A percentile compares a stretch with the other conserved stretches of the same genome.
Conservation (phyloP, 2,797 vertebrate genomes). For the Avahi laniger region DNA sequence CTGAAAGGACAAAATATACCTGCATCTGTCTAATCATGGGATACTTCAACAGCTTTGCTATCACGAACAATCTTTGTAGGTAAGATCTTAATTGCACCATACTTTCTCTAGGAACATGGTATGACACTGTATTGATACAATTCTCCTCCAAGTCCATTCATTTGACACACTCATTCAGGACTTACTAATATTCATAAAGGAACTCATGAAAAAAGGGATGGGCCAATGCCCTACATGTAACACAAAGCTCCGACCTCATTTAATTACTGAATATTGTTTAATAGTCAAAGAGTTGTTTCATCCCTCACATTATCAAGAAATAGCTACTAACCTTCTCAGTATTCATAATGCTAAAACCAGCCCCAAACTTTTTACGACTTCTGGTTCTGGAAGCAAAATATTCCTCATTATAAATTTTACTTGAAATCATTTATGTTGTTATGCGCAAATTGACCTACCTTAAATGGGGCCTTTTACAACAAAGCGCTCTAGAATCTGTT, state of each 20-base stretch:
- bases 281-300: not conserved
- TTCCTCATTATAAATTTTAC: not conserved
- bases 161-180: not conserved
- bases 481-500: not conserved
- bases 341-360: not conserved
- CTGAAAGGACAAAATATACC: not conserved
- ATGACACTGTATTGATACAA: not conserved
- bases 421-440: not conserved
- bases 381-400: not conserved
- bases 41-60: not conserved
- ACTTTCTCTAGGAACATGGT: not conserved
- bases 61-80: not conserved
- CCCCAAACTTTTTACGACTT: not conserved
- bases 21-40: not conserved
- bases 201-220: not conserved
- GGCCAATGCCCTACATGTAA: not conserved
- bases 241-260: not conserved
- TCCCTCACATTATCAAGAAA: not conserved
- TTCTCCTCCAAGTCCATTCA: not conserved
- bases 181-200: not conserved
- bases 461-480: not conserved
- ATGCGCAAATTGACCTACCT: not conserved
- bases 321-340: not conserved
- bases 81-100: not conserved
- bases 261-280: not conserved